Evolutionary conservation across 2,888 invertebrate genomes (phyloP).

Genomic region (Diaprepes abbreviatus): DNA sequence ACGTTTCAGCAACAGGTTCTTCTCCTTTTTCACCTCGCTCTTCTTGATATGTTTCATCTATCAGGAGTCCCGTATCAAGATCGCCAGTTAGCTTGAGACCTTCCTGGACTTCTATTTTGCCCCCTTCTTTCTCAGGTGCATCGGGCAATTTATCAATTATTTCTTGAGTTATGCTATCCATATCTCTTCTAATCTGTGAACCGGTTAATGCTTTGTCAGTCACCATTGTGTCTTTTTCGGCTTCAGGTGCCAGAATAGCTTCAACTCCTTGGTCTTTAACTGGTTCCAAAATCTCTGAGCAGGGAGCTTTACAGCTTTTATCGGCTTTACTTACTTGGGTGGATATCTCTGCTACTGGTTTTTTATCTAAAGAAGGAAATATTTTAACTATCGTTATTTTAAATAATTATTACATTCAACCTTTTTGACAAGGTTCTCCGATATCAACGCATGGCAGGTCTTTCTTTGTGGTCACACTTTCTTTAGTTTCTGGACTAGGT

Average conservation of each 20-base stretch:
- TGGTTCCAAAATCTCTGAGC: constrained; percentile 17
- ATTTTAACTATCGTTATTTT: too few relatives aligned
- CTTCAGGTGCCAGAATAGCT: not conserved
- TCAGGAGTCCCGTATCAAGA: not conserved
- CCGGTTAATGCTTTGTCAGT: not conserved
- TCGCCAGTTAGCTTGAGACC: too few relatives aligned
- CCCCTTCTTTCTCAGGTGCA: too few relatives aligned
- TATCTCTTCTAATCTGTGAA: not conserved
- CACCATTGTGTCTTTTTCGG: not conserved
- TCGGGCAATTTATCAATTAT: constrained; percentile 1
- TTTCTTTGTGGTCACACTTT: too few relatives aligned
- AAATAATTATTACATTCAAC: too few relatives aligned
- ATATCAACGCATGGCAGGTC: constrained; percentile 18
- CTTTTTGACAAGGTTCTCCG: constrained; percentile 29
- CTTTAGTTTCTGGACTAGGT: too few relatives aligned
- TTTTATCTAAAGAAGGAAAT: not conserved
- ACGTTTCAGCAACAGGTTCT: too few relatives aligned
- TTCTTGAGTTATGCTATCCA: not conserved
- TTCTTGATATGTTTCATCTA: not conserved
- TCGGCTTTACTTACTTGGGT: too few relatives aligned
- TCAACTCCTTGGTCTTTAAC: constrained; percentile 9
- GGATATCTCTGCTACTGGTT: not conserved
- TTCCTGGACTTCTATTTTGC: too few relatives aligned
- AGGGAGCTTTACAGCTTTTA: constrained; percentile 35
- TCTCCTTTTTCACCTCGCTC: not conserved